These are phyloP conservation scores for Volucella zonaria DNA, from an alignment of 2,888 invertebrate genomes.

Conservation along the genomic window DNA sequence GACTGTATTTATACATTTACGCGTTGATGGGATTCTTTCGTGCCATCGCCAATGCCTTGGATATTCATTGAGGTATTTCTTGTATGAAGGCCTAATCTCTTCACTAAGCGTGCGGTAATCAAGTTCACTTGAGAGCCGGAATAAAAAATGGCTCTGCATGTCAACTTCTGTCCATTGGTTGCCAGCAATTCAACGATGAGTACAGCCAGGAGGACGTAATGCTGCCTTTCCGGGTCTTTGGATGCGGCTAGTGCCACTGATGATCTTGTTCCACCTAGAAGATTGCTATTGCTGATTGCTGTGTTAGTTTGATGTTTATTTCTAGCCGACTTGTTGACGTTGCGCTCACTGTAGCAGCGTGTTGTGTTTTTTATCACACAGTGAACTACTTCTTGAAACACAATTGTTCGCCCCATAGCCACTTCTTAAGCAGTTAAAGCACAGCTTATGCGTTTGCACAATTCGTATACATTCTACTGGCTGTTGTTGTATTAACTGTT, in stretches of 20 bases:
- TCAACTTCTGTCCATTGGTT: conserved; percentile 7
- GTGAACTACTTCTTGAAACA: conserved; percentile 22
- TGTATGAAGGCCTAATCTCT: conserved; percentile 25
- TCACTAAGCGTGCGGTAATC: conserved; percentile 28
- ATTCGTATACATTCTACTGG: conserved; percentile 16
- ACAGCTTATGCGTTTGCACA: conserved; percentile 11
- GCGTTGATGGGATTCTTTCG: conserved; percentile 5
- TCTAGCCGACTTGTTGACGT: not conserved
- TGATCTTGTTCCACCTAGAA: not conserved
- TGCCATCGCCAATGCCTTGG: conserved; percentile 14
- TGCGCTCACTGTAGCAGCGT: conserved; percentile 21
- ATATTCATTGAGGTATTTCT: conserved; percentile 23
- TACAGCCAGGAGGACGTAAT: conserved; percentile 6
- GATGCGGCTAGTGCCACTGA: conserved; percentile 19
- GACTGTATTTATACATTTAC: conserved; percentile 17
- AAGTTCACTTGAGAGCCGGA: conserved; percentile 47
- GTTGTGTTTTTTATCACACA: conserved; percentile 16
- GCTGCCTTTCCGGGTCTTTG: conserved; percentile 1
- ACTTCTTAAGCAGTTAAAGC: conserved; percentile 8
- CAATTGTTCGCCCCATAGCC: conserved; percentile 28
- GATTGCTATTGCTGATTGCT: not conserved
- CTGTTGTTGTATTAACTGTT: conserved; percentile 18
- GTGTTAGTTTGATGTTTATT: conserved; percentile 6
- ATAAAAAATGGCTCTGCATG: conserved; percentile 28
- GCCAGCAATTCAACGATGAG: conserved; percentile 12